These are phyloP conservation scores for Echinarachnius parma DNA, from an alignment of 53 echinoderm and acorn worm genomes.

Conservation along the genomic window DNA sequence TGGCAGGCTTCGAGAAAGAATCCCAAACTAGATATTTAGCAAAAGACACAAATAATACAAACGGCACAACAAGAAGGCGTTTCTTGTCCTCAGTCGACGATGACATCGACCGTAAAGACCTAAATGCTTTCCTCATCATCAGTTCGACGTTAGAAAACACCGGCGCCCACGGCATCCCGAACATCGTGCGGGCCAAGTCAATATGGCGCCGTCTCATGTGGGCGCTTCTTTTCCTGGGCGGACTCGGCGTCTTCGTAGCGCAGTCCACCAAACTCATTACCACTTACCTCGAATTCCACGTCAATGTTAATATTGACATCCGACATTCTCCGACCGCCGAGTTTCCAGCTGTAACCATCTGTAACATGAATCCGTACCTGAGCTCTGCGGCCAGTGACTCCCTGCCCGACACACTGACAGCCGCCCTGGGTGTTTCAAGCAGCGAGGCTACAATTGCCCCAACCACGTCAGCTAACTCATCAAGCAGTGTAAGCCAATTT, in stretches of 20 bases:
- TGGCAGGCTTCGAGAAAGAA: background rate
- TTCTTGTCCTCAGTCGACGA: background rate
- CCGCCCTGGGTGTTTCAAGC: too few relatives aligned
- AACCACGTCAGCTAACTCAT: too few relatives aligned
- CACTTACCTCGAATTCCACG: constrained; percentile 28
- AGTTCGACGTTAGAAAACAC: constrained; percentile 46
- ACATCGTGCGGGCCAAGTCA: constrained; percentile 67
- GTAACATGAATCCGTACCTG: constrained; percentile 69
- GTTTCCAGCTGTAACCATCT: constrained; percentile 78
- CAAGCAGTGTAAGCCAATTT: too few relatives aligned
- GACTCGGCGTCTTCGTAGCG: constrained; percentile 33
- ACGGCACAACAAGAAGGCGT: background rate
- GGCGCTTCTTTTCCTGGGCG: constrained; percentile 50
- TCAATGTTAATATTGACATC: constrained; percentile 62
- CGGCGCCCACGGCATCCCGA: constrained; percentile 85
- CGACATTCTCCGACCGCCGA: constrained; percentile 1
- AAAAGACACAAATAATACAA: background rate
- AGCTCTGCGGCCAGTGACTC: background rate
- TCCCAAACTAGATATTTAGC: background rate
- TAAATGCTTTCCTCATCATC: constrained; percentile 33
- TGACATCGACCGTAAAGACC: background rate
- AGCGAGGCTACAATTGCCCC: too few relatives aligned
- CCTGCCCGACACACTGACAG: too few relatives aligned
- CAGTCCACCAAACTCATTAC: constrained; percentile 32
- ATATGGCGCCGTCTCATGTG: constrained; percentile 49